These are phyloP conservation scores for Corynorhinus townsendii DNA, from an alignment of 2,113 vertebrate genomes.

Conservation along the genomic window DNA sequence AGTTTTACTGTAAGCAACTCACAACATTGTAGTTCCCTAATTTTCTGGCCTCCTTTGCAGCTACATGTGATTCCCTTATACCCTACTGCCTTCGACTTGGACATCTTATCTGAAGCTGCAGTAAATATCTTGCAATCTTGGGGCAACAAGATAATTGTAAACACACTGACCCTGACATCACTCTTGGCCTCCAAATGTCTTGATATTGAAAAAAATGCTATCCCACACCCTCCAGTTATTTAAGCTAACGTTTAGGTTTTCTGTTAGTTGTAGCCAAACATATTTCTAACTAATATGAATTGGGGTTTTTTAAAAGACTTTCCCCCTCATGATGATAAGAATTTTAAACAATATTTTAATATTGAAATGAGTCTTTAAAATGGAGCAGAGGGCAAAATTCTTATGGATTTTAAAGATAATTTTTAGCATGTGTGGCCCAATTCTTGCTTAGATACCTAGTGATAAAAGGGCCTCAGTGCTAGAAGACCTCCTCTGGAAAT, in stretches of 20 bases:
- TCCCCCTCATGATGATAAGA: background rate
- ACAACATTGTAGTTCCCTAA: background rate
- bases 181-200: background rate
- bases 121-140: background rate
- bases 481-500: background rate
- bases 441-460: background rate
- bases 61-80: background rate
- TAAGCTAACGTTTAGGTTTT: background rate
- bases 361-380: background rate
- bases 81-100: background rate
- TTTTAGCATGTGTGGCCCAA: background rate
- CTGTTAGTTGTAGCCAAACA: background rate
- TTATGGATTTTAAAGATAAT: background rate
- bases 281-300: background rate
- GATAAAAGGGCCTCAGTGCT: background rate
- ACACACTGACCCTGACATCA: background rate
- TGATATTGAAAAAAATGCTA: background rate
- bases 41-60: background rate
- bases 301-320: background rate
- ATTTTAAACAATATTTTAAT: constrained; percentile 35
- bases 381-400: background rate
- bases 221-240: background rate
- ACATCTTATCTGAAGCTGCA: background rate
- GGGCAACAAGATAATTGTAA: background rate
- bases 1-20: background rate